Base-by-base conservation (phyloP, 2,797 vertebrate genomes). In the Esox masquinongy region DNA sequence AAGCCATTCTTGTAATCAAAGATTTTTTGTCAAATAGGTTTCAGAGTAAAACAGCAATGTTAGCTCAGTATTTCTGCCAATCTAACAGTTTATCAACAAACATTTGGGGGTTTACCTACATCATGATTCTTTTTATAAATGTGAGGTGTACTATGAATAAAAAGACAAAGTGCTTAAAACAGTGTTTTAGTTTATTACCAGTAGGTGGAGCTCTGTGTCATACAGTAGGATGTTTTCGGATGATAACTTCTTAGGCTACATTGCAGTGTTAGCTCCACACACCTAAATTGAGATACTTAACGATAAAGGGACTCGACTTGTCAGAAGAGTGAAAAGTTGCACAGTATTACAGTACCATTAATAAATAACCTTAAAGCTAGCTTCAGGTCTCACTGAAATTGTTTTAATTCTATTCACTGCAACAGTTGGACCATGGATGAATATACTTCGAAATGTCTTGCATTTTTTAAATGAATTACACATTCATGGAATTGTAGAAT, bases 201-300 rank as follows among this genome's bases (percentile, higher is more conserved):
- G 69, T 79, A 92, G 88, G 82, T 82, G 91, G 85, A 82, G 84
- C 80, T 73, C 31, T 87, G 79, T 83, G 78, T 74, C 70, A 85
- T 83, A 51, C 72, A 76, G 72, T 79, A 78, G 16, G 74, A 80
- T 68, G 56, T 56, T 56, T 68, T 72, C 59, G 43, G 79, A 50
- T 77, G 67, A 77, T 71, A 53, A 51, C 47, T 1, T 73, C 29
- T 70, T 61, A 64, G 59, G 29, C 56, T 74, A 56, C 47, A 49
- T 74, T 34, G 19, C 22, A 15, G 71, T 29, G 26, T 70, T 24
- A 16, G 39, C 70, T 36, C 71, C 49, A 68, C 36, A 17, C 12
- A 9, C 16, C 50, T 74, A 61, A 56, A 47, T 70, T 67, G 49
- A 19, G 67, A 36, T 19, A 36, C 24, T 67, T 19, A 53, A n/a